Conservation (phyloP, 2,113 vertebrate species). For the Pterocles gutturalis region DNA sequence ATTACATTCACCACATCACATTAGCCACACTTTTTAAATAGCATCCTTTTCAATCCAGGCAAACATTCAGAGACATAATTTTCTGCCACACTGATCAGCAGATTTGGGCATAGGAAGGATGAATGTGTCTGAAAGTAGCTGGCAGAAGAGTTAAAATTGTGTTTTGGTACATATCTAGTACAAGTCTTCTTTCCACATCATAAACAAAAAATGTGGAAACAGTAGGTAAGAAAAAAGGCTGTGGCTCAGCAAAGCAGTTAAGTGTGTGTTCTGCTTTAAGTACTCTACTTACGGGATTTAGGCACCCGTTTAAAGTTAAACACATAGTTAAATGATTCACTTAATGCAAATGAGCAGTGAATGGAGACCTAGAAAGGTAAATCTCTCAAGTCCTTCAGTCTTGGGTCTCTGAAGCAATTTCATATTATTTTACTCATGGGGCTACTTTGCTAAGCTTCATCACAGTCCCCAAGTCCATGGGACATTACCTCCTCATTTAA, state of each 20-base stretch:
- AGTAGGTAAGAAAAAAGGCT: neutral
- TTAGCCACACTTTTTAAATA: conserved; percentile 1
- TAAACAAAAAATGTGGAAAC: neutral
- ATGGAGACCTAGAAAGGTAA: conserved; percentile 52
- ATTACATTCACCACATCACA: neutral
- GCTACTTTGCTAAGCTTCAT: conserved; percentile 59
- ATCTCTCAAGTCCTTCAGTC: conserved; percentile 53
- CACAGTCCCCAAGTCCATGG: conserved; percentile 35
- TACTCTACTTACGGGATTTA: neutral
- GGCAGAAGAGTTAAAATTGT: neutral
- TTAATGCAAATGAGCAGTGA: conserved; percentile 50
- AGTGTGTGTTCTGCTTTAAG: conserved; percentile 21
- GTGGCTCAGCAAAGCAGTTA: conserved; percentile 28
- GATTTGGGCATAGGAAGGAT: conserved; percentile 10
- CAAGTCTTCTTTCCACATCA: neutral
- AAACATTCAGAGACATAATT: conserved; percentile 26
- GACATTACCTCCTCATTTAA: conserved; percentile 67
- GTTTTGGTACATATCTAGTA: neutral
- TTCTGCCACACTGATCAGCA: neutral
- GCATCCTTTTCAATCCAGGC: neutral
- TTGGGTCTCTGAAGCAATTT: conserved; percentile 61
- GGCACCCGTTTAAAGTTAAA: conserved; percentile 55
- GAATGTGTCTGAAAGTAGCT: neutral
- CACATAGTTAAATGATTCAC: conserved; percentile 45
- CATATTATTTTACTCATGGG: conserved; percentile 49